Evolutionary conservation across 2,113 vertebrate species (phyloP).

Genomic region (Chaetorhynchus papuensis): DNA sequence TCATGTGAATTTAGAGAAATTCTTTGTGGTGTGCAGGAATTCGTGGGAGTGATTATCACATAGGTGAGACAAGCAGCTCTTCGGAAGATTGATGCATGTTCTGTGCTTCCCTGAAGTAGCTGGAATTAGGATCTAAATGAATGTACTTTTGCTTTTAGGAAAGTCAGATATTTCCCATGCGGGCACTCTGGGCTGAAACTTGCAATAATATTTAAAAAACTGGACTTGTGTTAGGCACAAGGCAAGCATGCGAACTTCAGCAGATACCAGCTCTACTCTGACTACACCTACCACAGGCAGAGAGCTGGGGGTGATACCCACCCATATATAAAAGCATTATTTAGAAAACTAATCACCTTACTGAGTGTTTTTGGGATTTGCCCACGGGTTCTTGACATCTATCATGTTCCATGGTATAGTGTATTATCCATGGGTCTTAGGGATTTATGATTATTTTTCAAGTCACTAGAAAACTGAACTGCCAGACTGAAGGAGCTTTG

Average conservation of each 20-base stretch:
- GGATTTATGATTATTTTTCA: neutral
- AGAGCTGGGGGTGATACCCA: neutral
- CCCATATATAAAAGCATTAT: neutral
- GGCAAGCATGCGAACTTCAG: neutral
- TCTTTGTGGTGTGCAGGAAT: neutral
- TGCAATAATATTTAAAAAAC: neutral
- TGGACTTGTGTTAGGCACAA: neutral
- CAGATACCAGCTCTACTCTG: neutral
- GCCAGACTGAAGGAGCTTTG: neutral
- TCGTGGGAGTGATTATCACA: neutral
- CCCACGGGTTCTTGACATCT: neutral
- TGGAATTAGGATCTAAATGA: neutral
- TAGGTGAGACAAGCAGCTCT: no score
- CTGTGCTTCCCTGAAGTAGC: neutral
- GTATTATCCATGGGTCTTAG: neutral
- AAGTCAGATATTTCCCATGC: neutral
- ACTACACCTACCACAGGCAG: neutral
- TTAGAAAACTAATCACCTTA: neutral
- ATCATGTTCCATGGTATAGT: accelerated
- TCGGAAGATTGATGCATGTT: neutral
- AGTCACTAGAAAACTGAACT: neutral
- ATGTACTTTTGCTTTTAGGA: neutral
- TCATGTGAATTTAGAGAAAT: neutral
- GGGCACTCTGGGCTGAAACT: neutral
- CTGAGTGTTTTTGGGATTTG: neutral